Evolutionary conservation across 1,140 invertebrate genomes (phyloP).

Genomic region (Atopsyche davidsoni): DNA sequence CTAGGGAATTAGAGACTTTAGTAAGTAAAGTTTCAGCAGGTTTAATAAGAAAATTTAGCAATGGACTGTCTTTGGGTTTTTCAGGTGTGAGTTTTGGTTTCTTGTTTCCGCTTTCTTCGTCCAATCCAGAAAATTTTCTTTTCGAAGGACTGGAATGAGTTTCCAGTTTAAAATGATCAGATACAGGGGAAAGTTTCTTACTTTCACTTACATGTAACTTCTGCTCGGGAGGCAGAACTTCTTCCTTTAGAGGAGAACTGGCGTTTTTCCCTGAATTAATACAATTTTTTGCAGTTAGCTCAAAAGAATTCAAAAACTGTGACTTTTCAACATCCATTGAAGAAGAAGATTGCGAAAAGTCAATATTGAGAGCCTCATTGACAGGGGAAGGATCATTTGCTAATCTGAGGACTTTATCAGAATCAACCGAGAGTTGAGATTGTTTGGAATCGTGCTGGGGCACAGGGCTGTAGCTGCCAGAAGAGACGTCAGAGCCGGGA

Average conservation of each 20-base stretch:
- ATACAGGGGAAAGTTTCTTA: too few species aligned
- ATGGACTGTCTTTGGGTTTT: conserved; percentile 5
- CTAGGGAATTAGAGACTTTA: background rate
- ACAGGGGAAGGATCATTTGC: background rate
- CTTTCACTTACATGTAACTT: too few species aligned
- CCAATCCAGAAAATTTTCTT: conserved; percentile 13
- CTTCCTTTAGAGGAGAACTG: conserved; percentile 12
- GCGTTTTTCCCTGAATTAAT: conserved; percentile 32
- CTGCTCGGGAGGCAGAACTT: too few species aligned
- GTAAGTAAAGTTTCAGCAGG: background rate
- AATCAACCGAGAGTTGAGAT: background rate
- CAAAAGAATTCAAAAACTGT: conserved; percentile 52
- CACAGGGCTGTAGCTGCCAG: conserved; percentile 44
- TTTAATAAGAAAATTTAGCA: background rate
- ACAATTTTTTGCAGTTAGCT: conserved; percentile 47
- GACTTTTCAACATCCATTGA: conserved; percentile 47
- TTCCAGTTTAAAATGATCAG: too few species aligned
- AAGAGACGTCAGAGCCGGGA: conserved; percentile 41
- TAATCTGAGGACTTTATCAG: background rate
- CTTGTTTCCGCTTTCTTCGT: conserved; percentile 8
- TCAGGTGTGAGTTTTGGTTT: conserved; percentile 16
- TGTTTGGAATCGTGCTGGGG: conserved; percentile 33
- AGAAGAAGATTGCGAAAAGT: conserved; percentile 6
- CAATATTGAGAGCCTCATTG: background rate
- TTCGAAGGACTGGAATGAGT: conserved; percentile 13